phyloP scores from a whole-genome alignment of 2,113 vertebrate species.

The Myiopsitta monachus region DNA sequence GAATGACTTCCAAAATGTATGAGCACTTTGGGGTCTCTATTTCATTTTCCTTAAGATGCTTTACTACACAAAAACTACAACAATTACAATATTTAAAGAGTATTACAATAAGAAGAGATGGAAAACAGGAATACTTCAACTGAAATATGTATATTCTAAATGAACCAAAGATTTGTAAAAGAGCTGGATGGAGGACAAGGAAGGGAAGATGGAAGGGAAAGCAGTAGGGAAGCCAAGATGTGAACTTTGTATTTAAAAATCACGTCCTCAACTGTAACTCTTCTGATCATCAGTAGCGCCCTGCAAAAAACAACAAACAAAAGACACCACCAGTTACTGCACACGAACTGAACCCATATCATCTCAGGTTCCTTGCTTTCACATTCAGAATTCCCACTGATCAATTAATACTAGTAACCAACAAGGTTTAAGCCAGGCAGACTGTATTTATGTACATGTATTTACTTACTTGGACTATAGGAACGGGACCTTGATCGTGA shows the following conservation, averaged over 20 bases:
- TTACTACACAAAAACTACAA: conserved; percentile 75
- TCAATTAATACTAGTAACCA: neutral
- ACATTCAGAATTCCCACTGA: neutral
- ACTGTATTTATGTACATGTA: neutral
- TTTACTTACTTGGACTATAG: conserved; percentile 89
- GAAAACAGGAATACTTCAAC: conserved; percentile 70
- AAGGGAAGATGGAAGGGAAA: neutral
- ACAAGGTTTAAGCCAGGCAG: neutral
- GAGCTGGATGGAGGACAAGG: conserved; percentile 3
- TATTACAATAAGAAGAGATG: conserved; percentile 68
- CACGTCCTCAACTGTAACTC: conserved; percentile 43
- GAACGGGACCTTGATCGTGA: conserved; percentile 90
- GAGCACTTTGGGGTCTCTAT: conserved; percentile 61
- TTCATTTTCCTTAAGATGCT: conserved; percentile 64
- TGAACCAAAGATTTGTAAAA: conserved; percentile 41
- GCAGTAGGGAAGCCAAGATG: conserved; percentile 54
- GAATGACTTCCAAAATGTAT: conserved; percentile 66
- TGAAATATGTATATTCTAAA: conserved; percentile 66
- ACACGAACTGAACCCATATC: neutral
- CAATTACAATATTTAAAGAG: conserved; percentile 72
- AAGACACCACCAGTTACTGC: neutral
- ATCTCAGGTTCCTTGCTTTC: neutral
- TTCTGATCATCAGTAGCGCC: conserved; percentile 75
- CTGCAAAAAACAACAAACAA: conserved; percentile 66
- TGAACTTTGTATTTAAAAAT: conserved; percentile 63